Evolutionary conservation across 2,888 invertebrate genomes (phyloP).

Genomic region (Fabriciana adippe): DNA sequence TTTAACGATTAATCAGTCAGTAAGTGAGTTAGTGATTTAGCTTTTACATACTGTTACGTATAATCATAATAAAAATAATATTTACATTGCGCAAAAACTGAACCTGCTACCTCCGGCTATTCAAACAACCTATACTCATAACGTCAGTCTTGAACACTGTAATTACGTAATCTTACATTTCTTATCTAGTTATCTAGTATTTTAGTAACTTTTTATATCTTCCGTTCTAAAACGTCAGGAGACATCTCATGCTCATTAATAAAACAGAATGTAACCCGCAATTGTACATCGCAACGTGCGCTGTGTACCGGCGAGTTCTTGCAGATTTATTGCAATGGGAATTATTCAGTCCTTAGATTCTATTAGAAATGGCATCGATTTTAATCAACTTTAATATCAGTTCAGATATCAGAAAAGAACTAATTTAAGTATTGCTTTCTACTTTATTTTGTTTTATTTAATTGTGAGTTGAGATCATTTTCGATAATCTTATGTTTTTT

Average conservation of each 20-base stretch:
- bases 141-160: too few species aligned
- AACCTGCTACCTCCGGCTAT: too few species aligned
- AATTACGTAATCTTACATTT: neutral
- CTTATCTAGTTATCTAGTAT: neutral
- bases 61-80: too few species aligned
- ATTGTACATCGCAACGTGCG: slow-evolving; percentile 11
- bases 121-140: too few species aligned
- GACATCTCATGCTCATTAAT: slow-evolving; percentile 17
- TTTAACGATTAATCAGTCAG: too few species aligned
- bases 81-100: too few species aligned
- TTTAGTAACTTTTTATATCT: neutral
- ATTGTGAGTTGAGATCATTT: neutral
- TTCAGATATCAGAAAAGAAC: neutral
- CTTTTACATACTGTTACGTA: too few species aligned
- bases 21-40: too few species aligned
- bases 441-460: too few species aligned
- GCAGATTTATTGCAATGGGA: slow-evolving; percentile 16
- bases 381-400: neutral
- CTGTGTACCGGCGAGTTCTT: slow-evolving; percentile 4
- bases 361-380: neutral
- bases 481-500: too few species aligned
- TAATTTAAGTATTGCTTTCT: neutral
- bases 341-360: slow-evolving; percentile 16
- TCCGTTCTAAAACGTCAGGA: slow-evolving; percentile 4
- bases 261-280: slow-evolving; percentile 15